phyloP scores from a whole-genome alignment of 2,113 vertebrate species.

The Sterna hirundo region DNA sequence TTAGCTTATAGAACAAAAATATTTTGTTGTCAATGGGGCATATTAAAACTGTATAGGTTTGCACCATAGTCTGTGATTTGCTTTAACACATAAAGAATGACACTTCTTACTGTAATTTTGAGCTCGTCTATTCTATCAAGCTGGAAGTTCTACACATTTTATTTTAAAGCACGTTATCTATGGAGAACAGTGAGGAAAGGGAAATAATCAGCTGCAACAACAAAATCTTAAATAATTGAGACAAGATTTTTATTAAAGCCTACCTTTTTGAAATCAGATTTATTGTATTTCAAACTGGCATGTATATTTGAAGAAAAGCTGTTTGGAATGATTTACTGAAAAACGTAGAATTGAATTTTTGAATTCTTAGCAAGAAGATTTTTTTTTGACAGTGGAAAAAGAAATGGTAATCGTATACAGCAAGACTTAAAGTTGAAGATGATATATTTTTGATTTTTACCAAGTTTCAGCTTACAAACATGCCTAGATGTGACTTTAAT shows the following conservation, averaged over 20 bases:
- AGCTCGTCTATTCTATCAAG: neutral
- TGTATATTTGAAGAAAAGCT: constrained; percentile 16
- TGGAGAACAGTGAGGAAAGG: neutral
- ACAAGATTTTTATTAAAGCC: constrained; percentile 8
- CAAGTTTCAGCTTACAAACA: neutral
- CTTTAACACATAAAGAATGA: neutral
- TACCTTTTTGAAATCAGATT: constrained; percentile 31
- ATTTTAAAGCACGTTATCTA: neutral
- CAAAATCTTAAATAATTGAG: constrained; percentile 46
- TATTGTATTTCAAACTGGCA: constrained; percentile 6
- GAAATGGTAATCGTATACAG: neutral
- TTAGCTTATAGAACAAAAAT: neutral
- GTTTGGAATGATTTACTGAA: constrained; percentile 39
- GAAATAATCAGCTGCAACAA: constrained; percentile 56
- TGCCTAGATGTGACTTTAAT: neutral
- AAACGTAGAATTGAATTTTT: neutral
- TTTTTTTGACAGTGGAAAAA: neutral
- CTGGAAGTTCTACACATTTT: constrained; percentile 18
- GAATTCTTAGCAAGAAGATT: neutral
- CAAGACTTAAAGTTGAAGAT: neutral
- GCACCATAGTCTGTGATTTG: neutral
- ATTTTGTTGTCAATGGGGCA: neutral
- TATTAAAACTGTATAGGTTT: neutral
- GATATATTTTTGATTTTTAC: neutral
- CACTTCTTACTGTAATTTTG: neutral